A percentile compares a stretch with the other conserved stretches of the same genome.
These are phyloP conservation scores for Calephelis virginiensis DNA, from an alignment of 1,140 invertebrate species.

Conservation along the genomic window DNA sequence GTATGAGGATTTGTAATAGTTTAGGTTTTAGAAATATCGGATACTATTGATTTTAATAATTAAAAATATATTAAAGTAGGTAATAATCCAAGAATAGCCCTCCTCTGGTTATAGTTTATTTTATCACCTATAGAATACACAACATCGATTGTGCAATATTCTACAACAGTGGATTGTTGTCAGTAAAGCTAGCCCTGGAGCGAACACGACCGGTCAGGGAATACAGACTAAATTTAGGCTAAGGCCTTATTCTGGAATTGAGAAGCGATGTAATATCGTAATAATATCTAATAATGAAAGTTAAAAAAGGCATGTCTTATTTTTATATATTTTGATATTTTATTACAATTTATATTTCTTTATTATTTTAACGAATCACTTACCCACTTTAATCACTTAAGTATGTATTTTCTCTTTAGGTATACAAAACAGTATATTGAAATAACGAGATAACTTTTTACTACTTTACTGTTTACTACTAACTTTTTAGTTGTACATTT, in stretches of 20 bases:
- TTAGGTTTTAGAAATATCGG: too few species aligned
- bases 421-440: too few species aligned
- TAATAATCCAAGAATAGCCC: too few species aligned
- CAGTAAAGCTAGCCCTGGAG: conserved; percentile 4
- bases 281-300: neutral
- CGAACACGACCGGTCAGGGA: conserved; percentile 9
- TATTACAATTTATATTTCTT: neutral
- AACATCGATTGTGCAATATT: conserved; percentile 10
- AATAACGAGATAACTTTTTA: too few species aligned
- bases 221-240: conserved; percentile 11
- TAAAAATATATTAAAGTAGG: too few species aligned
- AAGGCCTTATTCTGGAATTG: neutral
- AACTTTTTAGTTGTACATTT: too few species aligned
- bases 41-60: too few species aligned
- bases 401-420: too few species aligned
- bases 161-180: conserved; percentile 9
- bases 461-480: too few species aligned
- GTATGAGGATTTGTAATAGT: too few species aligned
- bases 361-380: too few species aligned
- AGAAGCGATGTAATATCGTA: neutral
- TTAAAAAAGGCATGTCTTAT: neutral
- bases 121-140: neutral
- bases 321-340: neutral
- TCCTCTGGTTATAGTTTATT: neutral
- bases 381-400: too few species aligned